Base-by-base conservation (phyloP, 2,888 invertebrate genomes). In the Brenthis ino region DNA sequence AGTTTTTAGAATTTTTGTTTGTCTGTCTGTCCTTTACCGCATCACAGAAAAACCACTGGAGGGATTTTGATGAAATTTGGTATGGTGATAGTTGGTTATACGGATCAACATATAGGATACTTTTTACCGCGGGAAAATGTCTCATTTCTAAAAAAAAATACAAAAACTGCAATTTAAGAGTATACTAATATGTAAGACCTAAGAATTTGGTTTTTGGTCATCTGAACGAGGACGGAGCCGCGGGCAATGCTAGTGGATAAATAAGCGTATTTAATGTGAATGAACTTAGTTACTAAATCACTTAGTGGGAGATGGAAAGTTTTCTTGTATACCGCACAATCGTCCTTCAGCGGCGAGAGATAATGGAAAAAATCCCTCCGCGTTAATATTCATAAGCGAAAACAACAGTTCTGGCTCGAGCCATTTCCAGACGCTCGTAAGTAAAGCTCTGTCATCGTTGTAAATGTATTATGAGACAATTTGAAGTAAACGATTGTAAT, bases 321-420 rank as follows among this genome's bases (percentile, higher is more conserved):
- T 80, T 79, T 79, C 78, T 83, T 85, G 80, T 85, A 83, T 85
- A 83, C 83, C 76, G 74, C 75, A 70, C 79, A 80, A 79, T 78
- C 80, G 79, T 81, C 80, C 79, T 78, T 80, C 79, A 76, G 77
- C 73, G 73, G 70, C 65, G 60, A 66, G 76, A 80, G 81, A 82
- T 85, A 85, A 85, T 86, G 85, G 86, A 84, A 86, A 85, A 85
- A 84, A 83, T 84, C 81, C 82, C 78, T 55, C 72, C 69, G 73
- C 83, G 84, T 86, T 85, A 85, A 85, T 86, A 86, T 87, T 86
- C 85, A 86, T 86, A 84, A 82, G 82, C 74, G 76, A 79, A 79
- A 73, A 73, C 70, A 72, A 72, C 72, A 72, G 64, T 64, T 64
- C 65, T 53, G 65, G 48, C 68, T 57, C 48, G 65, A 48, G 60